Evolutionary conservation across 2,113 vertebrate species (phyloP).

Genomic region (Pluvialis apricaria): DNA sequence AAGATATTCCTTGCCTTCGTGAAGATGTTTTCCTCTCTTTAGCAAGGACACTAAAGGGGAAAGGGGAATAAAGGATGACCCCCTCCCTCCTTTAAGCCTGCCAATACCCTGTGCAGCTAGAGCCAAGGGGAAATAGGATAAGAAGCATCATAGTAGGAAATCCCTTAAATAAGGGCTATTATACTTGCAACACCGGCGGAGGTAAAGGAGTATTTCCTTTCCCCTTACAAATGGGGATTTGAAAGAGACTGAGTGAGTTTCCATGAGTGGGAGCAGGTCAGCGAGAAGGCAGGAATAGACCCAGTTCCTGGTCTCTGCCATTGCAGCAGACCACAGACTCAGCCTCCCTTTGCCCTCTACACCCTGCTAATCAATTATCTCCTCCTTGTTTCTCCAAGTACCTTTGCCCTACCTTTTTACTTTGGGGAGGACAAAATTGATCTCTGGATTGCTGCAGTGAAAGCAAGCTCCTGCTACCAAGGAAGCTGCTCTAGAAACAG

Average conservation of each 20-base stretch:
- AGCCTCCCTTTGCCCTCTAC: neutral
- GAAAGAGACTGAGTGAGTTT: neutral
- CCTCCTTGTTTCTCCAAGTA: neutral
- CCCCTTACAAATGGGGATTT: neutral
- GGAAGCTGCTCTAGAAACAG: neutral
- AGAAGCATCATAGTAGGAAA: neutral
- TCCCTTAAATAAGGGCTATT: neutral
- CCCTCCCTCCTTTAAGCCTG: neutral
- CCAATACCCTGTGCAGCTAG: neutral
- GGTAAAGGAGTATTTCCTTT: neutral
- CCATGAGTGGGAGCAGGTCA: neutral
- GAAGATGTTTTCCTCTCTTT: neutral
- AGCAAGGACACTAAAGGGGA: neutral
- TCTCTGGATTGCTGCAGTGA: neutral
- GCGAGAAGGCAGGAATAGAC: neutral
- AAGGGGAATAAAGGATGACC: neutral
- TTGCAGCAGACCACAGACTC: neutral
- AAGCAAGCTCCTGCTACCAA: neutral
- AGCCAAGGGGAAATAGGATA: neutral
- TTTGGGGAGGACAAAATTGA: neutral
- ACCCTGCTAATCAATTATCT: neutral
- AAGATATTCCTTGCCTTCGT: neutral
- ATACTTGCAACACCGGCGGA: neutral
- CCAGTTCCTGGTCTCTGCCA: neutral
- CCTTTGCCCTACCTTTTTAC: neutral